Evolutionary conservation across 1,140 invertebrate genomes (phyloP).

Genomic region (Diuraphis noxia): DNA sequence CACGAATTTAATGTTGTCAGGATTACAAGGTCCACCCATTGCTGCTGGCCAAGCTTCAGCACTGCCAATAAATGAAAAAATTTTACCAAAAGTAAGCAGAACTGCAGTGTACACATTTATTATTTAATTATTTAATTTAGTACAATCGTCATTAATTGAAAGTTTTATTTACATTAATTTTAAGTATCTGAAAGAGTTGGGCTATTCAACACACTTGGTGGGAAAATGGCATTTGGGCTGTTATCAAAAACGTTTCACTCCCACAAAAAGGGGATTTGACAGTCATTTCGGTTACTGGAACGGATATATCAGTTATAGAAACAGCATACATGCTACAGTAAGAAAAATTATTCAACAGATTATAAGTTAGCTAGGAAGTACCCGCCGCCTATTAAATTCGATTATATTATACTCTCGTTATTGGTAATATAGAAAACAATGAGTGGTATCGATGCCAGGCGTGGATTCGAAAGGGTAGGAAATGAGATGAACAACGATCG

Average conservation of each 20-base stretch:
- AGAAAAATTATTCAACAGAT: constrained; percentile 6
- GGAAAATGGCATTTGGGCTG: constrained; percentile 76
- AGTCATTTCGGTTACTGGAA: constrained; percentile 69
- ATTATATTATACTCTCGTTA: neutral
- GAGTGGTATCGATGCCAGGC: constrained; percentile 31
- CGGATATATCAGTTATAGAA: constrained; percentile 68
- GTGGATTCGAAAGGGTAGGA: constrained; percentile 58
- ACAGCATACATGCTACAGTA: constrained; percentile 61
- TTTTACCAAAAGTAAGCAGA: constrained; percentile 63
- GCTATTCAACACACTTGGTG: constrained; percentile 70
- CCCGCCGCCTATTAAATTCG: neutral
- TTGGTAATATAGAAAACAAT: neutral
- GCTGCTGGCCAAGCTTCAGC: constrained; percentile 63
- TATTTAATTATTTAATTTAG: neutral
- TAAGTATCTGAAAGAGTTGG: constrained; percentile 65
- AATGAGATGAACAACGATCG: constrained; percentile 57
- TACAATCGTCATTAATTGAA: neutral
- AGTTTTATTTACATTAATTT: neutral
- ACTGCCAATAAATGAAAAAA: constrained; percentile 64
- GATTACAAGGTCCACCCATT: constrained; percentile 69
- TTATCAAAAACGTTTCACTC: constrained; percentile 66
- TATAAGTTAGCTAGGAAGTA: neutral
- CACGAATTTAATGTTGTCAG: constrained; percentile 59
- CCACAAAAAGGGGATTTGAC: constrained; percentile 69
- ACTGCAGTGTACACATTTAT: neutral